phyloP scores from a whole-genome alignment of 1,140 invertebrate genomes.

The Sminthurides bifidus region DNA sequence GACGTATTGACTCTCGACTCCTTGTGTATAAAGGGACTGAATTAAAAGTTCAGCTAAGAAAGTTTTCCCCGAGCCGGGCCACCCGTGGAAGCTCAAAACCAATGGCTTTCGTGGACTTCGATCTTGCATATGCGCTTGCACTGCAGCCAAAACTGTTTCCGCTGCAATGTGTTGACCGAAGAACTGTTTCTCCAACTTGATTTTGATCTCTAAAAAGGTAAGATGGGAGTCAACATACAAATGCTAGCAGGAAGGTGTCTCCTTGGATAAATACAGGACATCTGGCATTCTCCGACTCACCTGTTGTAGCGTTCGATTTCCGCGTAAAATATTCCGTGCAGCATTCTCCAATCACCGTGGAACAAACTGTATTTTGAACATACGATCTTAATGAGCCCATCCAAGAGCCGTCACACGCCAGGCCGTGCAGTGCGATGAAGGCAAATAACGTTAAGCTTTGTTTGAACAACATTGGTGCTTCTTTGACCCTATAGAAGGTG shows the following conservation, averaged over 20 bases:
- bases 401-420: too few relatives aligned
- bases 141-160: slow-evolving; percentile 31
- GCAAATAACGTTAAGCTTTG: too few relatives aligned
- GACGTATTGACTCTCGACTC: slow-evolving; percentile 18
- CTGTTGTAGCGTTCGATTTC: neutral
- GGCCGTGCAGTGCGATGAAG: too few relatives aligned
- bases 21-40: slow-evolving; percentile 20
- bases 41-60: slow-evolving; percentile 16
- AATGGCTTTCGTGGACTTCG: slow-evolving; percentile 37
- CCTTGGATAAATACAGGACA: neutral
- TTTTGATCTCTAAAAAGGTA: neutral
- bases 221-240: neutral
- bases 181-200: slow-evolving; percentile 21
- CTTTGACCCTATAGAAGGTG: too few relatives aligned
- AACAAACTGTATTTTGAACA: too few relatives aligned
- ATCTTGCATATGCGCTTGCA: slow-evolving; percentile 36
- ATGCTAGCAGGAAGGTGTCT: too few relatives aligned
- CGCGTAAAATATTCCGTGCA: neutral
- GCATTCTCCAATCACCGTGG: too few relatives aligned
- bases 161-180: slow-evolving; percentile 40
- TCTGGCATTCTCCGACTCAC: neutral
- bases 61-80: slow-evolving; percentile 28
- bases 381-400: too few relatives aligned
- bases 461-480: too few relatives aligned
- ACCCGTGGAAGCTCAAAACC: slow-evolving; percentile 37